Conservation (phyloP, 2,888 invertebrate genomes). For the Drosophila nigricruria region DNA sequence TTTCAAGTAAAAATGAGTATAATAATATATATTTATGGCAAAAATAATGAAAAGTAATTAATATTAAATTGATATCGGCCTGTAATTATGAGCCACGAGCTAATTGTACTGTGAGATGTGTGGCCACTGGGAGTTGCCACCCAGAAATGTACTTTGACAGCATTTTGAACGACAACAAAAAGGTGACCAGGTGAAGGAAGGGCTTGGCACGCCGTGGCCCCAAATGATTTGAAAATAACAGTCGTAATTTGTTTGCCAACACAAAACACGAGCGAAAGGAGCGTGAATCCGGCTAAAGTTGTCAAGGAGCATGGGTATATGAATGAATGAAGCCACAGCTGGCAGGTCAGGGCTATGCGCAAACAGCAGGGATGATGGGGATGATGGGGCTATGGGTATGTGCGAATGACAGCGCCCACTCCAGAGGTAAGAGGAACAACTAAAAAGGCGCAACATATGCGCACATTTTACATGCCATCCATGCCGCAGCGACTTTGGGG, state of each 20-base stretch:
- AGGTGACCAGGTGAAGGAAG: slow-evolving; percentile 39
- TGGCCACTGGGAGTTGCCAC: slow-evolving; percentile 2
- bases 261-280: slow-evolving; percentile 33
- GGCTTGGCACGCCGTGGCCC: slow-evolving; percentile 58
- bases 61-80: not conserved
- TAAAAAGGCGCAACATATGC: slow-evolving; percentile 69
- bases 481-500: slow-evolving; percentile 47
- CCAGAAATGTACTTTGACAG: slow-evolving; percentile 19
- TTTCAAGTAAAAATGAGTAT: not conserved
- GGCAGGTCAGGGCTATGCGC: slow-evolving; percentile 26
- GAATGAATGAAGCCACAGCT: slow-evolving; percentile 36
- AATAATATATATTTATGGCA: not conserved
- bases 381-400: not conserved
- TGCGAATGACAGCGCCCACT: slow-evolving; percentile 21
- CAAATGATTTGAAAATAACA: slow-evolving; percentile 80
- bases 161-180: slow-evolving; percentile 13
- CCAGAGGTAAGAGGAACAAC: slow-evolving; percentile 4
- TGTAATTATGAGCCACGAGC: slow-evolving; percentile 5
- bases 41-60: not conserved
- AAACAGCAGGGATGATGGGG: not conserved
- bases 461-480: slow-evolving; percentile 66
- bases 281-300: slow-evolving; percentile 1
- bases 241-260: slow-evolving; percentile 78
- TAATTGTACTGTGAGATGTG: slow-evolving; percentile 1
- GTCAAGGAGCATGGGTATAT: not conserved